Evolutionary conservation across 2,113 vertebrate genomes (phyloP), one percentile per base, ranked within the genome.

Genomic region (Bombycilla garrulus): DNA sequence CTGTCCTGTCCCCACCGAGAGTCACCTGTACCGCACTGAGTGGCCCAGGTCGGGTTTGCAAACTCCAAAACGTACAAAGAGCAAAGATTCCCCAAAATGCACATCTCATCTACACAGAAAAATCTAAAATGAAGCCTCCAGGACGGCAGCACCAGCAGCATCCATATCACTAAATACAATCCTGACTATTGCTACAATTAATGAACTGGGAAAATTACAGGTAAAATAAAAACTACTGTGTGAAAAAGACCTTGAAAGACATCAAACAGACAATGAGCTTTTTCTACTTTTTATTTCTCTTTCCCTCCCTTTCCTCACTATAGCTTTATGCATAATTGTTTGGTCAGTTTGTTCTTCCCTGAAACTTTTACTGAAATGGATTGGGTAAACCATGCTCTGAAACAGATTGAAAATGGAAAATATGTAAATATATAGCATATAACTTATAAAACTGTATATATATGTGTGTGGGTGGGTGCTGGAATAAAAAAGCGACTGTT

Each of bases 401-500:
- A 94, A 97, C 93, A 97, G 88, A 95, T 86, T 95, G 95, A 90
- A 96, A 96, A 91, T 84, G 90, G 89, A 94, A 96, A 96, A 96
- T 96, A 97, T 96, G 85, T 96, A 97, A 96, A 96, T 95, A 94
- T 92, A 92, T 86, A 96, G 67, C 82, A 94, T 90, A 78, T 87
- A 97, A 91, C 93, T 95, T 97, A 89, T 58, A 93, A 97, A 97
- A 95, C 33, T 87, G 83, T 93, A 93, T 90, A 87, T 94, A 92
- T 94, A 42, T 73, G 70, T 92, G 90, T 76, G 92, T 87, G 77
- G 71, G 85, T 91, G 86, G 88, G 91, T 92, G 87, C 89, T 79
- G 92, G 94, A 96, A 96, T 96, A 96, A 98, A 98, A 98, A 98
- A 98, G 97, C 98, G 96, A 97, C 98, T 98, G 98, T 98, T 98